Percentiles rank a stretch among this genome's conserved stretches.
phyloP scores from a whole-genome alignment of 2,113 vertebrate species.

The Datnioides undecimradiatus region DNA sequence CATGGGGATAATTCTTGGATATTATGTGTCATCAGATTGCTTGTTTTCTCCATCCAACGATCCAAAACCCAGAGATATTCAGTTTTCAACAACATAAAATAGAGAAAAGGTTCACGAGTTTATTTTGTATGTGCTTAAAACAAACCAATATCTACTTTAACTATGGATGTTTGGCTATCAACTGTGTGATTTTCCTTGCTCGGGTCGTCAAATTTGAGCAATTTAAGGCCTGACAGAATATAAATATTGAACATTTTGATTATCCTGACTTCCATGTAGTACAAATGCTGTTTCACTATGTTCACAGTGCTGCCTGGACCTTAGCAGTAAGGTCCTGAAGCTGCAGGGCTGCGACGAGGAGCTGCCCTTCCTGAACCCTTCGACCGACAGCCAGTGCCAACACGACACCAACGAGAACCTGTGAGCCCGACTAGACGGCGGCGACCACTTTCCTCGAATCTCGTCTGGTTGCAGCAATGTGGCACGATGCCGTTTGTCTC shows the following conservation, averaged over 20 bases:
- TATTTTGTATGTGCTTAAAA: too few species aligned
- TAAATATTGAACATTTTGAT: neutral
- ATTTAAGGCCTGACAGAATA: neutral
- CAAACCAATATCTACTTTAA: too few species aligned
- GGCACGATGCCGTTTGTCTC: slow-evolving; percentile 37
- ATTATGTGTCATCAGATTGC: too few species aligned
- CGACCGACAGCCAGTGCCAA: slow-evolving; percentile 73
- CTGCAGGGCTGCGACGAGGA: slow-evolving; percentile 85
- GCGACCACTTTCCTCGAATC: slow-evolving; percentile 10
- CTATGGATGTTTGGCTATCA: too few species aligned
- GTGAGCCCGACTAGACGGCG: slow-evolving; percentile 66
- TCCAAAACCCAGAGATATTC: neutral
- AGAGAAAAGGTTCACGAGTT: too few species aligned
- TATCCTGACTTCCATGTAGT: too few species aligned
- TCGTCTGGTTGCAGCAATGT: slow-evolving; percentile 22
- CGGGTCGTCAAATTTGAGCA: neutral
- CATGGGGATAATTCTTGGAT: too few species aligned
- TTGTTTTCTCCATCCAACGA: too few species aligned
- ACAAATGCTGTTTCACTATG: neutral
- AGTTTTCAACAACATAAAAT: neutral
- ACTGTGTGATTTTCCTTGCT: neutral
- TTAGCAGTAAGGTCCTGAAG: slow-evolving; percentile 86
- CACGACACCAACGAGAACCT: slow-evolving; percentile 84
- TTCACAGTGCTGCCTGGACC: slow-evolving; percentile 90
- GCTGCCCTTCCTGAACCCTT: slow-evolving; percentile 88